Evolutionary conservation across 2,113 vertebrate species (phyloP).

Genomic region (Bagarius yarrelli): DNA sequence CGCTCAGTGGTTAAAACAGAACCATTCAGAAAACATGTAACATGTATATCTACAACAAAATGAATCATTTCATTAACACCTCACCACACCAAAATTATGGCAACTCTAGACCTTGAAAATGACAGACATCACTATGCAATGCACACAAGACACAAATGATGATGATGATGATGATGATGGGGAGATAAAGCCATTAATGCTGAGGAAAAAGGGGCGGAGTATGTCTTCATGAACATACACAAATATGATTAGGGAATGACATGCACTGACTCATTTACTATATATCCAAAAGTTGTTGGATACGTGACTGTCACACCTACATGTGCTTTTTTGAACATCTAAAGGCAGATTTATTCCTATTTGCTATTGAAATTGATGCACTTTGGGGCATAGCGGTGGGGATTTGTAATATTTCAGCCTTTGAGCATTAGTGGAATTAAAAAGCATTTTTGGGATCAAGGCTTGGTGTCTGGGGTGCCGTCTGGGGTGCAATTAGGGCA

Average conservation of each 20-base stretch:
- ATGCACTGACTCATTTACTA: slow-evolving; percentile 60
- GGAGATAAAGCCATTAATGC: background rate
- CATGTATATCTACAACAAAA: background rate
- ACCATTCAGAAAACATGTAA: no score
- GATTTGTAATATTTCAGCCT: background rate
- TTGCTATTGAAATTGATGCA: background rate
- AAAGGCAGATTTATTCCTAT: background rate
- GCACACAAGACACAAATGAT: slow-evolving; percentile 12
- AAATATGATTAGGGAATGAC: slow-evolving; percentile 59
- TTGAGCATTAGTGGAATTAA: no score
- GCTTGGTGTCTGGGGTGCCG: background rate
- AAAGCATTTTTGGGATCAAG: background rate
- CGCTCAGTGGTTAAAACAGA: background rate
- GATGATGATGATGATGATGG: background rate
- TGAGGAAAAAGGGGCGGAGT: slow-evolving; percentile 10
- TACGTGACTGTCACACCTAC: background rate
- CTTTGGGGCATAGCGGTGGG: no score
- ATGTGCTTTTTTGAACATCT: background rate
- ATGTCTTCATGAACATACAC: slow-evolving; percentile 56
- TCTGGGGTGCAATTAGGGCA: background rate
- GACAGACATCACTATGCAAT: background rate
- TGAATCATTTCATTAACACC: slow-evolving; percentile 4
- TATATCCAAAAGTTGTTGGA: slow-evolving; percentile 1
- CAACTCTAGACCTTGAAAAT: slow-evolving; percentile 9
- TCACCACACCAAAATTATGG: background rate